Base-by-base conservation (phyloP, 2,113 vertebrate species). In the Lonchura striata region DNA sequence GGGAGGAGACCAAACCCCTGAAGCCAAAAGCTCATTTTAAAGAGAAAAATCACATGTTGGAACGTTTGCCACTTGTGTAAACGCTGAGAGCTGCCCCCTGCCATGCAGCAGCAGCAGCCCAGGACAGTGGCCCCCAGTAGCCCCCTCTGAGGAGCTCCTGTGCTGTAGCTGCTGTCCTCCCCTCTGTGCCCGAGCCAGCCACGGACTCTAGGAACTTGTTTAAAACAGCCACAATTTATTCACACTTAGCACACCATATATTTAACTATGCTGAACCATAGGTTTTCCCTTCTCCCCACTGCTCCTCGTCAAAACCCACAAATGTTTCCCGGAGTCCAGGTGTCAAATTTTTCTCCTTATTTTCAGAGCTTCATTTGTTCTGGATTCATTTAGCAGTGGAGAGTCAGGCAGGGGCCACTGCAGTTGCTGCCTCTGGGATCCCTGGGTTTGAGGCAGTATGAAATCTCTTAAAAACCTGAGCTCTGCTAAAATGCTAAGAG, bases 301-400 rank as follows among this genome's bases (percentile, higher is more conserved):
- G 8, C 82, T 75, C 72, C 88, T 89, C 86, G 89, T 93, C 90
- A 85, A 92, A 93, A 96, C 74, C 91, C 90, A 83, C 85, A 86
- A 91, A 91, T 3, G 68, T 96, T 96, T 95, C 91, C 96, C 81
- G 15, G 63, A 96, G 57, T 30, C 76, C 74, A 95, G 93, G 93
- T 84, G 95, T 95, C 89, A 95, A 86, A 92, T 96, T 92, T 94
- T 95, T 77, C 84, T 57, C 76, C 71, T 66, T 76, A 41, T 96
- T 96, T 93, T 94, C 85, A 90, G 87, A 88, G 94, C 82, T 91
- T 78, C 82, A 21, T 95, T 94, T 94, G 90, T 95, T 96, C 94
- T 95, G 95, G 85, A 78, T 93, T 87, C 86, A 53, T 92, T 96
- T 85, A 95, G 80, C 85, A 84, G 47, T 0, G 14, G 77, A 65